Conservation (phyloP, 2,797 vertebrate genomes). For the Melopsittacus undulatus region DNA sequence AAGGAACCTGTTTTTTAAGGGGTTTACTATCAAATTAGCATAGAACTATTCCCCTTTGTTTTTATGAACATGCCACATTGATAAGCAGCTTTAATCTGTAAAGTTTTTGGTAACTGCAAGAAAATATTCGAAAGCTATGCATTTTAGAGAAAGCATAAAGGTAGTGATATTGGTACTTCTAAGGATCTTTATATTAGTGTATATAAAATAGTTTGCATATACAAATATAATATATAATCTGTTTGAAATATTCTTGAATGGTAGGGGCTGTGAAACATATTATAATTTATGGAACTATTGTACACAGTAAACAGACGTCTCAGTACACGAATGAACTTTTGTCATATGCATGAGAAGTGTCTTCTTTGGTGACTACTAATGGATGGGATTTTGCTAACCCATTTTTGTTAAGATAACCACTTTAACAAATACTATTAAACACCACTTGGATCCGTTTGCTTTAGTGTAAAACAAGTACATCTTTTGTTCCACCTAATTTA, state of each 20-base stretch:
- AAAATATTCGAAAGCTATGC: constrained; percentile 68
- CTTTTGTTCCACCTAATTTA: constrained; percentile 39
- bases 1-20: constrained; percentile 41
- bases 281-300: constrained; percentile 56
- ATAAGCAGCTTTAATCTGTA: constrained; percentile 71
- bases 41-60: constrained; percentile 51
- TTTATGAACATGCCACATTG: constrained; percentile 63
- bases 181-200: constrained; percentile 68
- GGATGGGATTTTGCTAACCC: constrained; percentile 56
- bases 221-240: constrained; percentile 65
- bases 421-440: constrained; percentile 61
- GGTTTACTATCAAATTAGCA: constrained; percentile 55
- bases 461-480: constrained; percentile 52
- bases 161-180: constrained; percentile 63
- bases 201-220: constrained; percentile 67
- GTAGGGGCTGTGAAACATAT: constrained; percentile 53
- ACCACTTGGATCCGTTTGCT: constrained; percentile 56
- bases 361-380: constrained; percentile 65
- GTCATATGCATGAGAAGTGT: constrained; percentile 63
- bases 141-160: constrained; percentile 64
- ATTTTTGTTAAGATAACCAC: constrained; percentile 65
- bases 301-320: constrained; percentile 58
- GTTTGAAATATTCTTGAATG: constrained; percentile 62
- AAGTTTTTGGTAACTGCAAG: constrained; percentile 67
- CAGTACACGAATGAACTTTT: constrained; percentile 48